These are phyloP conservation scores for Holocentrus rufus DNA, from an alignment of 2,797 vertebrate species.

Conservation along the genomic window DNA sequence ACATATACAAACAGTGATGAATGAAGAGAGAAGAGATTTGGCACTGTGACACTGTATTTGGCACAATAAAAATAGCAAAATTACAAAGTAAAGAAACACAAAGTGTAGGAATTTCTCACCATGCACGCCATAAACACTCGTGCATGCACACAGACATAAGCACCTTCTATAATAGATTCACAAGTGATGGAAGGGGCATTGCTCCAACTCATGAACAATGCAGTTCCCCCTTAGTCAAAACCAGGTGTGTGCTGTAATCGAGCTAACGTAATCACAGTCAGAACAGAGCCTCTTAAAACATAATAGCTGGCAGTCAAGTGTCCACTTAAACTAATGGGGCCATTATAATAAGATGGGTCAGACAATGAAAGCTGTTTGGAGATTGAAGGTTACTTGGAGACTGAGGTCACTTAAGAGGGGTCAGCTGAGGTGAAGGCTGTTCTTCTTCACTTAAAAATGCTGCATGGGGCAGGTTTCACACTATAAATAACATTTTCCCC, in stretches of 20 bases:
- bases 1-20: neutral
- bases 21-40: neutral
- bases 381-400: conserved; percentile 32
- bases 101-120: neutral
- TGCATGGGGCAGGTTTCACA: conserved; percentile 19
- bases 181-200: neutral
- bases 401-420: conserved; percentile 22
- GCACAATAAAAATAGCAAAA: conserved; percentile 26
- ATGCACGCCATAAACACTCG: too few species aligned
- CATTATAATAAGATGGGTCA: conserved; percentile 51
- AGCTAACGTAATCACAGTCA: conserved; percentile 31
- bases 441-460: conserved; percentile 44
- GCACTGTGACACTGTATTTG: neutral
- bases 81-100: neutral
- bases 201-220: conserved; percentile 8
- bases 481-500: neutral
- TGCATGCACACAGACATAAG: neutral
- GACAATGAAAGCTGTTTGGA: conserved; percentile 25
- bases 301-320: conserved; percentile 52
- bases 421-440: conserved; percentile 29
- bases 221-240: conserved; percentile 35
- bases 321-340: conserved; percentile 49
- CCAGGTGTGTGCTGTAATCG: conserved; percentile 27
- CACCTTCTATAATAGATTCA: neutral
- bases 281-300: conserved; percentile 53